These are phyloP conservation scores for Metaphire vulgaris DNA, from an alignment of 1,140 invertebrate genomes.

Conservation along the genomic window DNA sequence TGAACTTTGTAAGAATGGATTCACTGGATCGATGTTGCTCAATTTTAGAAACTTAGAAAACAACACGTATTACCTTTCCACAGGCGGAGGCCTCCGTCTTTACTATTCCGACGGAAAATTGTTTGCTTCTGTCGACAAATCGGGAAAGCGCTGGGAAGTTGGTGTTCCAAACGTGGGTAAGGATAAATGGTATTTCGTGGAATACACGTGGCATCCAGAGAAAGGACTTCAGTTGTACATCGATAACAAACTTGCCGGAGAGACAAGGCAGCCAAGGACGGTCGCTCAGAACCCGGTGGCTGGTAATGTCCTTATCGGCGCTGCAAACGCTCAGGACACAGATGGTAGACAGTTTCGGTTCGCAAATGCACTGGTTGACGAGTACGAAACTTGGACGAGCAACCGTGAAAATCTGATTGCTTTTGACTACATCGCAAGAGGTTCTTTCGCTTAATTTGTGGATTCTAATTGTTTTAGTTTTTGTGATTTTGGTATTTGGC, in stretches of 20 bases:
- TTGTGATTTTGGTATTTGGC: background rate
- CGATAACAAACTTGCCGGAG: constrained; percentile 35
- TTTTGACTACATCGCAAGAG: constrained; percentile 45
- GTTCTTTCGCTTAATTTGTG: constrained; percentile 34
- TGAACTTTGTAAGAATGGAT: constrained; percentile 39
- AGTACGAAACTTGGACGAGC: constrained; percentile 46
- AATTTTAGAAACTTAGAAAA: constrained; percentile 31
- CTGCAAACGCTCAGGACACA: constrained; percentile 32
- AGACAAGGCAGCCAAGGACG: background rate
- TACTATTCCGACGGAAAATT: constrained; percentile 15
- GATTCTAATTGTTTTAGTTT: background rate
- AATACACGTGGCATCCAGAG: constrained; percentile 44
- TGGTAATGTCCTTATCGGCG: constrained; percentile 28
- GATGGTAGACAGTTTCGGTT: constrained; percentile 27
- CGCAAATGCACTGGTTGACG: constrained; percentile 42
- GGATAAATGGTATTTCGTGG: constrained; percentile 44
- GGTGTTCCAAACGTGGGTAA: constrained; percentile 22
- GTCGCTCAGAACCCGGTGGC: background rate
- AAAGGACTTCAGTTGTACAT: constrained; percentile 40
- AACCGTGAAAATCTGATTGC: constrained; percentile 44
- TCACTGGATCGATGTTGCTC: constrained; percentile 45
- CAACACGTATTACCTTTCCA: constrained; percentile 30
- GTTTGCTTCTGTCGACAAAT: background rate
- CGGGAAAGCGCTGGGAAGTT: constrained; percentile 21
- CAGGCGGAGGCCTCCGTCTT: constrained; percentile 14